These are phyloP conservation scores for Synergus japonicus DNA, from an alignment of 2,888 invertebrate species.

Conservation along the genomic window DNA sequence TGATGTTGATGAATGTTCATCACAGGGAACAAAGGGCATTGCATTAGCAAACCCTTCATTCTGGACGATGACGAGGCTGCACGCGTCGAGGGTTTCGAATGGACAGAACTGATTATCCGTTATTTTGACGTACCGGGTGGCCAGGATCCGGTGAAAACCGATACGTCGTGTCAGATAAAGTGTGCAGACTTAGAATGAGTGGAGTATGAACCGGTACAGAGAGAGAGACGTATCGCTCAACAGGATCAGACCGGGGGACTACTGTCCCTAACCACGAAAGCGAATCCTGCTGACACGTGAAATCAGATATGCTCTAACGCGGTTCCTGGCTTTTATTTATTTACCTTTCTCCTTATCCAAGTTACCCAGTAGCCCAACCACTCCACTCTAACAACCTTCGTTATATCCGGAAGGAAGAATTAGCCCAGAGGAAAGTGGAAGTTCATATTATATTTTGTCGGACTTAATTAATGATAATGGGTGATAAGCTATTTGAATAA, in stretches of 20 bases:
- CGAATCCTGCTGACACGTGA: slow-evolving; percentile 28
- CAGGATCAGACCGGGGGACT: slow-evolving; percentile 8
- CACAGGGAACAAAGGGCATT: slow-evolving; percentile 15
- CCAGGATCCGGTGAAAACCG: slow-evolving; percentile 15
- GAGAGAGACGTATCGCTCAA: slow-evolving; percentile 10
- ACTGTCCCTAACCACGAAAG: slow-evolving; percentile 18
- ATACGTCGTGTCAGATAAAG: slow-evolving; percentile 33
- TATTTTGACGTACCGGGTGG: slow-evolving; percentile 36
- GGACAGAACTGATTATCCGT: slow-evolving; percentile 20
- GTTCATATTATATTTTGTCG: neutral
- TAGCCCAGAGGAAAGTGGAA: neutral
- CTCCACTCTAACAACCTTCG: neutral
- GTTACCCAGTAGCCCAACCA: neutral
- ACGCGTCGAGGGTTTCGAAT: slow-evolving; percentile 26
- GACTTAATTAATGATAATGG: neutral
- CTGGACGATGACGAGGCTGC: slow-evolving; percentile 20
- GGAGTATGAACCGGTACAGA: neutral
- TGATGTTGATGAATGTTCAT: neutral
- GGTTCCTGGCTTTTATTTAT: slow-evolving; percentile 4
- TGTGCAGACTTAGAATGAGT: slow-evolving; percentile 12
- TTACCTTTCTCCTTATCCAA: neutral
- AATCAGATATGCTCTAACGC: slow-evolving; percentile 14
- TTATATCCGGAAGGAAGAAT: neutral
- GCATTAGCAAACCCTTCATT: slow-evolving; percentile 21
- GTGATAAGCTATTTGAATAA: neutral